phyloP scores from a whole-genome alignment of 2,888 invertebrate species.

The Drosophila pseudotakahashii region DNA sequence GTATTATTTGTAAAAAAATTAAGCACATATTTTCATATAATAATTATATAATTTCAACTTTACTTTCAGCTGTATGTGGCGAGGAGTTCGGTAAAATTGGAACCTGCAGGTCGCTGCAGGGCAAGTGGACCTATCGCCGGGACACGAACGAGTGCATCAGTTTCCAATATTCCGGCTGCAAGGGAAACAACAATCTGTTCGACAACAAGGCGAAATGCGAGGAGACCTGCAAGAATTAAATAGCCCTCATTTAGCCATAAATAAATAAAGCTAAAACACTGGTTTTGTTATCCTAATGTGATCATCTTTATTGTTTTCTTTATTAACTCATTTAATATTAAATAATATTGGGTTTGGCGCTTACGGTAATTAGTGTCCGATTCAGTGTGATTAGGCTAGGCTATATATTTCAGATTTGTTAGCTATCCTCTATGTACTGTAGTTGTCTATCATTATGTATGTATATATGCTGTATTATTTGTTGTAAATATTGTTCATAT shows the following conservation, averaged over 20 bases:
- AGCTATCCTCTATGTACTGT: slow-evolving; percentile 42
- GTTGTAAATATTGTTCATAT: slow-evolving; percentile 32
- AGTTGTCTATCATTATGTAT: slow-evolving; percentile 8
- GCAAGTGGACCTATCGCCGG: slow-evolving; percentile 53
- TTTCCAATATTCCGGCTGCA: slow-evolving; percentile 90
- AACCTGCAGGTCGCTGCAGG: slow-evolving; percentile 23
- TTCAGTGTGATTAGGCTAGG: slow-evolving; percentile 49
- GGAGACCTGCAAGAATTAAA: slow-evolving; percentile 85
- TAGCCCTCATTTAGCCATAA: background rate
- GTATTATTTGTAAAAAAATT: no score
- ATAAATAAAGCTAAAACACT: slow-evolving; percentile 19
- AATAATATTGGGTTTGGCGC: slow-evolving; percentile 39
- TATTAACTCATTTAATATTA: slow-evolving; percentile 58
- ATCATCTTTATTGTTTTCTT: slow-evolving; percentile 63
- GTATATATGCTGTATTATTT: slow-evolving; percentile 22
- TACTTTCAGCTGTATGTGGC: slow-evolving; percentile 53
- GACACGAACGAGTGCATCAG: slow-evolving; percentile 86
- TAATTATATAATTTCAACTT: background rate
- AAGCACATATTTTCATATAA: no score
- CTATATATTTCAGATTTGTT: slow-evolving; percentile 42
- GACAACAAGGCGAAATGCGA: slow-evolving; percentile 86
- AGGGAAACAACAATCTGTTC: slow-evolving; percentile 92
- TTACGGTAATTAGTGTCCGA: slow-evolving; percentile 41
- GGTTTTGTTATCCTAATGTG: slow-evolving; percentile 47
- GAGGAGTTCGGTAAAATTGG: slow-evolving; percentile 60